Conservation (phyloP, 2,797 vertebrate species). For the Synaphobranchus kaupii region DNA sequence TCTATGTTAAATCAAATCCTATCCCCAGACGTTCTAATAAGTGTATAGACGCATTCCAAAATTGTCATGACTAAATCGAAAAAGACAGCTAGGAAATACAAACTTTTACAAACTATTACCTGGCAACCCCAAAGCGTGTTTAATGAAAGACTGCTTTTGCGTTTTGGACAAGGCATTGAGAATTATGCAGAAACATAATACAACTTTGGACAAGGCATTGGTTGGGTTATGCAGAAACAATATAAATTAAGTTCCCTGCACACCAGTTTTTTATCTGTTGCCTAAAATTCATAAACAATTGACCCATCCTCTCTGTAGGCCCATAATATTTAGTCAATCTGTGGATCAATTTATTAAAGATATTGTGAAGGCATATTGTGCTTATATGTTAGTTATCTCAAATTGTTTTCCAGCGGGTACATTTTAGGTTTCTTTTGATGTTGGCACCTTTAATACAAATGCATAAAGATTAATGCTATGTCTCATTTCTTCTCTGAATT, state of each 20-base stretch:
- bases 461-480: background rate
- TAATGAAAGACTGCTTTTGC: no score
- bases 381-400: background rate
- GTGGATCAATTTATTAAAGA: no score
- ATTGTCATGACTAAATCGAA: background rate
- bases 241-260: background rate
- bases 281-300: background rate
- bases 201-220: background rate
- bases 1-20: no score
- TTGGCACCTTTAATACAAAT: background rate
- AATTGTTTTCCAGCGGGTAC: background rate
- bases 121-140: no score
- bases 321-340: no score
- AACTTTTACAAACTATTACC: background rate
- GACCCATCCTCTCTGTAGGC: background rate
- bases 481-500: no score
- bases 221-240: background rate
- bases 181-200: no score
- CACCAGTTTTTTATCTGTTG: background rate
- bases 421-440: background rate
- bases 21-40: no score
- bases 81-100: background rate
- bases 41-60: background rate
- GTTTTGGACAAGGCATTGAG: background rate
- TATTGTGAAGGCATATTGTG: no score